Evolutionary conservation across 2,797 vertebrate genomes (phyloP).

Genomic region (Sardinella longiceps): DNA sequence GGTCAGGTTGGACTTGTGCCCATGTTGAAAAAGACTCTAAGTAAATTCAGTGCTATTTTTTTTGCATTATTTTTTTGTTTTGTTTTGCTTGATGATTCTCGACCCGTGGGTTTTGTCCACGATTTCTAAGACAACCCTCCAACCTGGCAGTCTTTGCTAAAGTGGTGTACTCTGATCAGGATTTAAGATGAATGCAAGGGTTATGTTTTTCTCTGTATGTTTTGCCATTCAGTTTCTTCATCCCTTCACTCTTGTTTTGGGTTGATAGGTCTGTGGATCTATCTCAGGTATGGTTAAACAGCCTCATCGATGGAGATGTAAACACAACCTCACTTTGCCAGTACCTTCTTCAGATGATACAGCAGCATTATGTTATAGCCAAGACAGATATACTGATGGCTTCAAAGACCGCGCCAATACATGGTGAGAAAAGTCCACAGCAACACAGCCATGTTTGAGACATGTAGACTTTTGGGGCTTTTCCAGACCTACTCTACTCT

Average conservation of each 20-base stretch:
- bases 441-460: background rate
- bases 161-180: too few species aligned
- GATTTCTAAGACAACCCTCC: too few species aligned
- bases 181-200: too few species aligned
- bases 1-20: too few species aligned
- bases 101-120: too few species aligned
- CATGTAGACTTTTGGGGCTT: too few species aligned
- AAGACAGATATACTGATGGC: slow-evolving; percentile 79
- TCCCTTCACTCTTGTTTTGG: background rate
- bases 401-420: slow-evolving; percentile 78
- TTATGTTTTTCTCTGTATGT: background rate
- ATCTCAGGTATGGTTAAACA: slow-evolving; percentile 49
- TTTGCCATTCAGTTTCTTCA: background rate
- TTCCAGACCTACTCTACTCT: too few species aligned
- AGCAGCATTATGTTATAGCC: slow-evolving; percentile 76
- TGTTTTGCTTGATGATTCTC: too few species aligned
- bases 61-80: too few species aligned
- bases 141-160: too few species aligned
- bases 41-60: too few species aligned
- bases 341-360: slow-evolving; percentile 74
- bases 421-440: slow-evolving; percentile 67
- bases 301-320: slow-evolving; percentile 33
- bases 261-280: slow-evolving; percentile 55
- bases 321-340: slow-evolving; percentile 61
- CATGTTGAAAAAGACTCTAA: too few species aligned